A percentile compares a stretch with the other conserved stretches of the same genome.
Conservation (phyloP, 1,140 invertebrate genomes). For the Heterodera schachtii region DNA sequence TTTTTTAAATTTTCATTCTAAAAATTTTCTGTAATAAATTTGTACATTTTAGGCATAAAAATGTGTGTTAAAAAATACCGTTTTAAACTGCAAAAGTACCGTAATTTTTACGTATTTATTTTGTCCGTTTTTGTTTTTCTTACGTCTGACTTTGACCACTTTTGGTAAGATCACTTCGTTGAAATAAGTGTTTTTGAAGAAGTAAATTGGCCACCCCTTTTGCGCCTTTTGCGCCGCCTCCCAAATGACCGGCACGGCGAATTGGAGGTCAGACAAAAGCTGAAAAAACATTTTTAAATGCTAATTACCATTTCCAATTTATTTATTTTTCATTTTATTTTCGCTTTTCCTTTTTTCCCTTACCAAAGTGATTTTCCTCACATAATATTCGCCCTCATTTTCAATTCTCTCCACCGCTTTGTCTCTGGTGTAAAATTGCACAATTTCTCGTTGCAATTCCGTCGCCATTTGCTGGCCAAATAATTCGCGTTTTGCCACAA, state of each 20-base stretch:
- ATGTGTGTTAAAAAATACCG: no score
- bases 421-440: conserved; percentile 42
- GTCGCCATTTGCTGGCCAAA: conserved; percentile 30
- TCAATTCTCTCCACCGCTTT: conserved; percentile 10
- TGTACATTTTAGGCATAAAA: no score
- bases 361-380: conserved; percentile 34
- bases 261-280: conserved; percentile 27
- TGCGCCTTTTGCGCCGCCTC: conserved; percentile 20
- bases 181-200: conserved; percentile 27
- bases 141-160: conserved; percentile 19
- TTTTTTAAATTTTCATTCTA: no score
- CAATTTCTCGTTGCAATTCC: conserved; percentile 33
- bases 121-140: background rate
- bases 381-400: conserved; percentile 14
- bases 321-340: background rate
- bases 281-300: background rate
- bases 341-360: no score
- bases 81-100: no score
- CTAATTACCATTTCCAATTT: conserved; percentile 11
- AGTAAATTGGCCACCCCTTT: conserved; percentile 25
- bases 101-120: no score
- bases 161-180: conserved; percentile 16
- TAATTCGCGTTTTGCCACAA: conserved; percentile 35
- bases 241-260: conserved; percentile 8
- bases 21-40: no score